These are phyloP conservation scores for Leuciscus waleckii DNA, from an alignment of 2,797 vertebrate species.

Conservation along the genomic window DNA sequence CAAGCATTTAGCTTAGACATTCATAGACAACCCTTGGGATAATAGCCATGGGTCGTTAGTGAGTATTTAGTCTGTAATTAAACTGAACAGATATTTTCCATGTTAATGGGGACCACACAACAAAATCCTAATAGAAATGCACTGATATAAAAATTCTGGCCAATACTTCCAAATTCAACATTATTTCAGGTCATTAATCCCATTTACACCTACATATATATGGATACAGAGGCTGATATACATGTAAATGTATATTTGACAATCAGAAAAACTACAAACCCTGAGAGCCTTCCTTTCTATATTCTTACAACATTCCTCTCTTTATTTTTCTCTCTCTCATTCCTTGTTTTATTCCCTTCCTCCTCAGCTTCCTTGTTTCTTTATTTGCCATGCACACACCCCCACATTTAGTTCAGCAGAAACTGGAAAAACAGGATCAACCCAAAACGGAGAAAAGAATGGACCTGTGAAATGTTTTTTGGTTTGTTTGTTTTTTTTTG, in stretches of 20 bases:
- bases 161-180: conserved; percentile 39
- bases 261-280: background rate
- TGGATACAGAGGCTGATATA: background rate
- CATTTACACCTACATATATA: background rate
- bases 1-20: background rate
- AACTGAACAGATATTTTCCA: background rate
- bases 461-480: background rate
- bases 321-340: background rate
- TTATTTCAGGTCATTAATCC: background rate
- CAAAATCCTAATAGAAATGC: background rate
- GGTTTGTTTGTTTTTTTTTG: too few relatives aligned
- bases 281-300: background rate
- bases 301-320: background rate
- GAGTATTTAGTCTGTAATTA: conserved; percentile 6
- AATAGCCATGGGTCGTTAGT: conserved; percentile 1
- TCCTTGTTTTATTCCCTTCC: background rate
- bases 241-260: background rate
- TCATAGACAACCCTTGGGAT: background rate
- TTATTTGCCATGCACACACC: background rate
- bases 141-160: background rate
- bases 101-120: background rate
- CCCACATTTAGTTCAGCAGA: background rate
- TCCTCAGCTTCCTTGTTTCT: background rate
- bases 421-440: conserved; percentile 40
- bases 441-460: background rate